Evolutionary conservation across 2,113 vertebrate genomes (phyloP), one percentile per base, ranked within the genome.

Genomic region (Corydoras maculifer): DNA sequence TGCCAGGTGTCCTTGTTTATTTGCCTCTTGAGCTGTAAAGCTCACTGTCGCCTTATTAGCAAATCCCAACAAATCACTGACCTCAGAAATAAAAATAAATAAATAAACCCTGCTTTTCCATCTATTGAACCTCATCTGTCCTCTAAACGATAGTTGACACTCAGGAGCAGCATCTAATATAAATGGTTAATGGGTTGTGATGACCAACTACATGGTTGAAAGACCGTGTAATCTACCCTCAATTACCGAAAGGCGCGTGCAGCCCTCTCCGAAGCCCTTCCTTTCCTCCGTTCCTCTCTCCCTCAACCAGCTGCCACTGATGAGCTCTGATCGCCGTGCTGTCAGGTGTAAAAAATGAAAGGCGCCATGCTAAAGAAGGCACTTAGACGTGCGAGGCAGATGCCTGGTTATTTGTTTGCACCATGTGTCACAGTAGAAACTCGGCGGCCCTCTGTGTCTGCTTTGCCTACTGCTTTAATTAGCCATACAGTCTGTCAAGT

Each of bases 201-300:
- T 94, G 93, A 94, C 93, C 91, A 90, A 93, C 92, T 92, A 88
- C 93, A 94, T 82, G 93, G 91, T 92, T 93, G 92, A 91, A 97
- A 86, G 91, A 92, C 91, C 92, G 86, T 93, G 93, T 94, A 95
- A 97, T 96, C 92, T 92, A 88, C 89, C 91, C 89, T 91, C 94
- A 93, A 93, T 95, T 96, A 96, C 95, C 92, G 93, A 93, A 92
- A 94, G 70, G 92, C 91, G 88, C 89, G 88, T 86, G 76, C 87
- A 90, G 90, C 80, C 72, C 58, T 0, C 61, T 70, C 77, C 63
- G 49, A 60, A 66, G 50, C 68, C 43, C 31, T 62, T 62, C 48
- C 54, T 49, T 65, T 43, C 55, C 70, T 54, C 75, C 73, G 65
- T 48, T 69, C 62, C 68, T 43, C 59, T 69, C 0, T 30, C 0